Evolutionary conservation across 2,113 vertebrate genomes (phyloP).

Genomic region (Ia io): DNA sequence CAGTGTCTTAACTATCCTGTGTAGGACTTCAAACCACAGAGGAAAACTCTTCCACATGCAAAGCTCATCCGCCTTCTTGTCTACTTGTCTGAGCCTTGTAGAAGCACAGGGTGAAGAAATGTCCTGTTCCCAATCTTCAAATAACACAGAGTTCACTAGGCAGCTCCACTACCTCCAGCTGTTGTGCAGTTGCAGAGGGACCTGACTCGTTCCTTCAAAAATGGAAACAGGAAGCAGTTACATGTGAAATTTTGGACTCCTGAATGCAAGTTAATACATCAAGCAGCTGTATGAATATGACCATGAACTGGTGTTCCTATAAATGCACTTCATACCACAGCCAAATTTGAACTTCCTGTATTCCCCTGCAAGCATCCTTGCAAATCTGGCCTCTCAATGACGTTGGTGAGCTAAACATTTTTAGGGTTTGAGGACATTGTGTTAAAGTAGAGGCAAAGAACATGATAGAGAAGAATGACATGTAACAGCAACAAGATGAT

Average conservation of each 20-base stretch:
- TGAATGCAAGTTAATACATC: conserved; percentile 55
- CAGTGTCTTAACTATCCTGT: background rate
- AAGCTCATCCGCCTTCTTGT: background rate
- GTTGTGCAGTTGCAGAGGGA: background rate
- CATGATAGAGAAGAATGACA: conserved; percentile 22
- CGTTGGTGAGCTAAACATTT: background rate
- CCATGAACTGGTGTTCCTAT: conserved; percentile 49
- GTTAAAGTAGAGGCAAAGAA: conserved; percentile 42
- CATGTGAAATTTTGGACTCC: conserved; percentile 40
- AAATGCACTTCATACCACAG: background rate
- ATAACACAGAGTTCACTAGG: background rate
- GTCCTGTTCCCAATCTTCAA: background rate
- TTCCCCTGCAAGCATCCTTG: conserved; percentile 22
- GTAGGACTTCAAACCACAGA: background rate
- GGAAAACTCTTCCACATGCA: background rate
- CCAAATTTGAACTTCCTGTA: conserved; percentile 59
- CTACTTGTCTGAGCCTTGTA: background rate
- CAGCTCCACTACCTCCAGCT: background rate
- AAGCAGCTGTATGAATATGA: conserved; percentile 58
- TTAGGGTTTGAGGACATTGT: conserved; percentile 53
- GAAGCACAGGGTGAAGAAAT: background rate
- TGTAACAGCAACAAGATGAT: background rate
- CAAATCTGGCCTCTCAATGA: conserved; percentile 41
- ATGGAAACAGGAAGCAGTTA: conserved; percentile 61
- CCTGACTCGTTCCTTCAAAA: conserved; percentile 26